phyloP scores from a whole-genome alignment of 1,140 invertebrate species.

The Drosophila oshimai region DNA sequence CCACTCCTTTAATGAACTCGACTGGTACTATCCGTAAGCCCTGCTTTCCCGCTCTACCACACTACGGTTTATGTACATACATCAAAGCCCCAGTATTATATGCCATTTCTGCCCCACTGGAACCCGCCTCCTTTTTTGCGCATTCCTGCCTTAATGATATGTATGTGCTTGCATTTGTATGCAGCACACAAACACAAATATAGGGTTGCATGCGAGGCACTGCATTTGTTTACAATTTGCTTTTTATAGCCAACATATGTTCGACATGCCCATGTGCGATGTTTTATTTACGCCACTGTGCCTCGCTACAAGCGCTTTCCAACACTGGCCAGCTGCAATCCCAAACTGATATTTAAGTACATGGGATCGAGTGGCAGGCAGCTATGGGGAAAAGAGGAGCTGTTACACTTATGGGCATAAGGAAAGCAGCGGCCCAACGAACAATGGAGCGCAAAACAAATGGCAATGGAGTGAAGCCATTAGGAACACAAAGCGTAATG shows the following conservation, averaged over 20 bases:
- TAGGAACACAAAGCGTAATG: constrained; percentile 52
- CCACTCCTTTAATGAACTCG: constrained; percentile 1
- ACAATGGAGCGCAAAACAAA: constrained; percentile 65
- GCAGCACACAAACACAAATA: neutral
- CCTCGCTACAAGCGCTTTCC: constrained; percentile 33
- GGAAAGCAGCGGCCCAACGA: constrained; percentile 28
- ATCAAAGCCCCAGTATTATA: constrained; percentile 6
- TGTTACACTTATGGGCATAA: constrained; percentile 26
- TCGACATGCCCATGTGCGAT: constrained; percentile 55
- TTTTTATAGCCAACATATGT: constrained; percentile 70
- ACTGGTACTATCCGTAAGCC: neutral
- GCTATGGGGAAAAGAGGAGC: neutral
- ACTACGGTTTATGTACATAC: neutral
- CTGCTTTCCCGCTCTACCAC: neutral
- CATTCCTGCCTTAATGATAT: constrained; percentile 53
- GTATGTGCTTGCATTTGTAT: constrained; percentile 49
- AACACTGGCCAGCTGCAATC: constrained; percentile 44
- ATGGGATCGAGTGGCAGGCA: neutral
- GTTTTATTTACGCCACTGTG: constrained; percentile 18
- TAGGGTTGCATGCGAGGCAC: neutral
- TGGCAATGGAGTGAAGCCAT: constrained; percentile 67
- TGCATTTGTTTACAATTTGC: constrained; percentile 66
- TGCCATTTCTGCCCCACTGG: constrained; percentile 18
- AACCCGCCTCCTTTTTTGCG: constrained; percentile 24
- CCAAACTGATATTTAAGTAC: constrained; percentile 27